Conservation (phyloP, 2,797 vertebrate species). For the Euthynnus affinis region DNA sequence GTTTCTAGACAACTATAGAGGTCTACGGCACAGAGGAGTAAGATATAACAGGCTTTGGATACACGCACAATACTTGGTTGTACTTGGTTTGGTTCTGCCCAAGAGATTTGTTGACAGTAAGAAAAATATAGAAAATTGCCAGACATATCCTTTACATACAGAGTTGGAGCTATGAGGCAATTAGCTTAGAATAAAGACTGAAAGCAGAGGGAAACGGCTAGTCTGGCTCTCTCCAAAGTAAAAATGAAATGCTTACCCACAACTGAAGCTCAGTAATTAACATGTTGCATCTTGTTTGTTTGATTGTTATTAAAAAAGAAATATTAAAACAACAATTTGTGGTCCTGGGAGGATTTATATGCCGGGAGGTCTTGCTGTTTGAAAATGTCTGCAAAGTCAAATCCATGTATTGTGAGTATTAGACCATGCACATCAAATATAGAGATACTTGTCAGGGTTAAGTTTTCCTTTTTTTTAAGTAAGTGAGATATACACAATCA, state of each 20-base stretch:
- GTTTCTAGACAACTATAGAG: too few relatives aligned
- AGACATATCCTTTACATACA: not conserved
- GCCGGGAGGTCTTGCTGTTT: too few relatives aligned
- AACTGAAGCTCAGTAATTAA: conserved; percentile 3
- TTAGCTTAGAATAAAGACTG: conserved; percentile 3
- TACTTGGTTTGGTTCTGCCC: too few relatives aligned
- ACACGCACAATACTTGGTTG: not conserved
- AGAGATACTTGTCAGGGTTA: not conserved
- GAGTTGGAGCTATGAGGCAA: not conserved
- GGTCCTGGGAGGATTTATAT: conserved; percentile 36
- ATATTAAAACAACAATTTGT: conserved; percentile 46
- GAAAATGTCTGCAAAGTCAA: conserved; percentile 18
- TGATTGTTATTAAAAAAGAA: conserved; percentile 41
- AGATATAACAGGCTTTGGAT: not conserved
- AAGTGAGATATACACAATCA: not conserved
- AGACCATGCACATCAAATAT: not conserved
- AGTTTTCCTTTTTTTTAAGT: conserved; percentile 14
- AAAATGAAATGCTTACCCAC: not conserved
- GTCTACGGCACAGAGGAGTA: too few relatives aligned
- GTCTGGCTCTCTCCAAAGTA: not conserved
- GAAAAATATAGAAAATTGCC: not conserved
- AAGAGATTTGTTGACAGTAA: not conserved
- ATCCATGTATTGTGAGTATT: not conserved
- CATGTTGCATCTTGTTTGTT: not conserved
- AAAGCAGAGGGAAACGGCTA: not conserved